Conservation (phyloP, 2,888 invertebrate species). For the Clitarchus hookeri region DNA sequence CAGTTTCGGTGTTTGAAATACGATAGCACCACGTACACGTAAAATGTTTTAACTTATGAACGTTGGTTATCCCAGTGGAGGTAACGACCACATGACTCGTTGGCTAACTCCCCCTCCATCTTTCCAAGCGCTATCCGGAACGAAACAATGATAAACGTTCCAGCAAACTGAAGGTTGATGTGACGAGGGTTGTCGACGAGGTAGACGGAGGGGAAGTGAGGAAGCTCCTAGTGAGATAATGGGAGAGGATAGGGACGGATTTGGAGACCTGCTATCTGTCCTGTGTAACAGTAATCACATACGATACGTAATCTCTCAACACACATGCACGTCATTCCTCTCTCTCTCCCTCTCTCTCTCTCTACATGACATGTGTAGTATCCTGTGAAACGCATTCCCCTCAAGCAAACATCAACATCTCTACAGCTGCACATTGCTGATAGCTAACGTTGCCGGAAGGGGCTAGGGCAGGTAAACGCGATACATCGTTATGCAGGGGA, state of each 20-base stretch:
- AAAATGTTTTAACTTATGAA: no score
- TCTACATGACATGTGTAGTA: not conserved
- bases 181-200: not conserved
- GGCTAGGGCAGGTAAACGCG: no score
- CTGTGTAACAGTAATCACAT: not conserved
- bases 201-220: not conserved
- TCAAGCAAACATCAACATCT: not conserved
- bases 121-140: not conserved
- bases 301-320: not conserved
- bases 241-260: not conserved
- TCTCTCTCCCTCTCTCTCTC: not conserved
- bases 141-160: not conserved
- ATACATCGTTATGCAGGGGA: no score
- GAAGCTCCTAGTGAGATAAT: not conserved
- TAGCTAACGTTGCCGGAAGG: not conserved
- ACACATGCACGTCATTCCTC: not conserved
- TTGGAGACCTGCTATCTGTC: not conserved
- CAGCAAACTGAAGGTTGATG: not conserved
- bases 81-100: no score
- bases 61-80: no score
- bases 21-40: no score
- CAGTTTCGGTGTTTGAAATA: no score
- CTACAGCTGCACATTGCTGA: not conserved
- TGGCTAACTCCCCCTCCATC: not conserved
- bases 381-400: not conserved